A percentile compares a stretch with the other conserved stretches of the same genome.
phyloP scores from a whole-genome alignment of 2,888 invertebrate genomes.

The Ganaspis brasiliensis region DNA sequence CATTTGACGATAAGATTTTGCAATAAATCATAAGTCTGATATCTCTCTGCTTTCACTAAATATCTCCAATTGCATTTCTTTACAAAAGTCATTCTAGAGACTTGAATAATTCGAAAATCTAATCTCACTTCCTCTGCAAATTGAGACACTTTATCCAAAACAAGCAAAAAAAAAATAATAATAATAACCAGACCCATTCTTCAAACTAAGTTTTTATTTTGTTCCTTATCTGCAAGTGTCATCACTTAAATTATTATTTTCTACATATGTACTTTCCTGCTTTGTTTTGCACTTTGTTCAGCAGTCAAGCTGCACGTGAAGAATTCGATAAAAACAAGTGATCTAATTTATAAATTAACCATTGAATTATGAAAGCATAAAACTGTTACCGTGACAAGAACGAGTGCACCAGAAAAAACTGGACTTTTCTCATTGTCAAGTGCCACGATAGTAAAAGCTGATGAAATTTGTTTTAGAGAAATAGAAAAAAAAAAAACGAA shows the following conservation, averaged over 20 bases:
- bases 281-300: slow-evolving; percentile 32
- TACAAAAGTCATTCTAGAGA: too few species aligned
- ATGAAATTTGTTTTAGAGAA: neutral
- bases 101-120: neutral
- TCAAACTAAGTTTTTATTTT: too few species aligned
- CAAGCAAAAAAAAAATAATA: too few species aligned
- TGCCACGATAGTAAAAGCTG: slow-evolving; percentile 1
- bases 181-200: too few species aligned
- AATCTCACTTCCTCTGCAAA: too few species aligned
- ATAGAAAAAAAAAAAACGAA: neutral
- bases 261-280: neutral
- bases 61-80: neutral
- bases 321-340: slow-evolving; percentile 26
- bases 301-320: slow-evolving; percentile 25
- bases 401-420: neutral
- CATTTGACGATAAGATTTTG: neutral
- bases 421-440: slow-evolving; percentile 12
- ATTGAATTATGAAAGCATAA: slow-evolving; percentile 16
- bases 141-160: too few species aligned
- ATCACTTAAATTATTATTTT: neutral
- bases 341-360: slow-evolving; percentile 28
- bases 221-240: neutral
- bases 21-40: slow-evolving; percentile 1
- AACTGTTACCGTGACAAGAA: neutral
- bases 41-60: neutral